These are phyloP conservation scores for Pipra filicauda DNA, from an alignment of 2,113 vertebrate species.

Conservation along the genomic window DNA sequence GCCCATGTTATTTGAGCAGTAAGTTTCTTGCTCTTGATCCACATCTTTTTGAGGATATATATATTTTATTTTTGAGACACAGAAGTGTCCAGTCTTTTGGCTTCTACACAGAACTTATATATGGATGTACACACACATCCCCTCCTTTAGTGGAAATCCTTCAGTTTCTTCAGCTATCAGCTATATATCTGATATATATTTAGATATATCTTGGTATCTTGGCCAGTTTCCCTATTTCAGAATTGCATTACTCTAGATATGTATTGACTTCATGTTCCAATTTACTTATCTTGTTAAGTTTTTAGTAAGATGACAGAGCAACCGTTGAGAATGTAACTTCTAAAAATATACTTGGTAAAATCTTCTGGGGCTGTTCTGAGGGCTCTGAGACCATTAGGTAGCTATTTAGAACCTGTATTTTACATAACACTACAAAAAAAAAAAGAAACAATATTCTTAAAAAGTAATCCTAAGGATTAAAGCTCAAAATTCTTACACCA, in stretches of 20 bases:
- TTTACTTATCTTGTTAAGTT: neutral
- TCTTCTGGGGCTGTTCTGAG: neutral
- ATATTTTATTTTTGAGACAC: neutral
- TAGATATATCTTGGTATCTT: neutral
- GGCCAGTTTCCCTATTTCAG: neutral
- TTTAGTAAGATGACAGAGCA: neutral
- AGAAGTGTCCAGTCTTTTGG: neutral
- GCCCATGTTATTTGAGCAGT: neutral
- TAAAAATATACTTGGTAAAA: neutral
- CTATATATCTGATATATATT: neutral
- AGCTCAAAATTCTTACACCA: neutral
- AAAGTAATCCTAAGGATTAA: neutral
- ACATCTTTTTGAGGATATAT: neutral
- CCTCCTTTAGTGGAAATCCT: neutral
- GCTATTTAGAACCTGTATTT: neutral
- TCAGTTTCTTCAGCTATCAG: neutral
- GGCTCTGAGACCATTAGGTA: neutral
- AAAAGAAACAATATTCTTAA: neutral
- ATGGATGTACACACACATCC: neutral
- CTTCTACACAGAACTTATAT: neutral
- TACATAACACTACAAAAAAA: neutral
- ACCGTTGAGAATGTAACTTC: neutral
- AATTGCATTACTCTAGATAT: neutral
- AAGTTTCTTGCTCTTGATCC: neutral
- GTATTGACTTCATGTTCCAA: neutral